Evolutionary conservation across 2,797 vertebrate species (phyloP).

Genomic region (Macroramphosus scolopax): DNA sequence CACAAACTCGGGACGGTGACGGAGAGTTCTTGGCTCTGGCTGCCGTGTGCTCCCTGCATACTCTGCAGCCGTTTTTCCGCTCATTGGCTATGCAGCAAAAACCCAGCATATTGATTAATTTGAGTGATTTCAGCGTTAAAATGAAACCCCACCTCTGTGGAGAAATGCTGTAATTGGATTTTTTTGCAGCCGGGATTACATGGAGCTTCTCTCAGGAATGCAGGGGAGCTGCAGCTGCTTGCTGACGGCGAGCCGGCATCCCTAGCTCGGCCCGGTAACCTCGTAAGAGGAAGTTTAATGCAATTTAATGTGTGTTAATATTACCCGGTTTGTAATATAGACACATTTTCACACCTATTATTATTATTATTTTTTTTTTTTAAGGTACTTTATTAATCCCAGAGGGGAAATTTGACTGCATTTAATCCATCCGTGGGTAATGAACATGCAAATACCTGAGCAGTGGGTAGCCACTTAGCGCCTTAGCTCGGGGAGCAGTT

Average conservation of each 20-base stretch:
- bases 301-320: neutral
- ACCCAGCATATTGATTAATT: conserved; percentile 69
- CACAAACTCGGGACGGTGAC: conserved; percentile 14
- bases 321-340: too few species aligned
- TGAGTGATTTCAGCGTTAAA: conserved; percentile 68
- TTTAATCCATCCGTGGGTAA: too few species aligned
- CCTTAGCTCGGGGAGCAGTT: too few species aligned
- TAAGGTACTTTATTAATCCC: too few species aligned
- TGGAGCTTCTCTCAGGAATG: conserved; percentile 47
- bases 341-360: too few species aligned
- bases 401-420: too few species aligned
- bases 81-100: conserved; percentile 52
- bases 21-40: conserved; percentile 7
- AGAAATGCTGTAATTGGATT: conserved; percentile 76
- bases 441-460: too few species aligned
- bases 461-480: too few species aligned
- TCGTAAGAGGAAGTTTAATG: neutral
- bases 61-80: too few species aligned
- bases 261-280: conserved; percentile 8
- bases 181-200: conserved; percentile 64
- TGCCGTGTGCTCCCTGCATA: too few species aligned
- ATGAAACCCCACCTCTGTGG: conserved; percentile 67
- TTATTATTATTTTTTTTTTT: too few species aligned
- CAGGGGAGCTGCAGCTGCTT: conserved; percentile 39
- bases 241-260: conserved; percentile 30